phyloP scores from a whole-genome alignment of 2,797 vertebrate genomes.

The Coendou prehensilis region DNA sequence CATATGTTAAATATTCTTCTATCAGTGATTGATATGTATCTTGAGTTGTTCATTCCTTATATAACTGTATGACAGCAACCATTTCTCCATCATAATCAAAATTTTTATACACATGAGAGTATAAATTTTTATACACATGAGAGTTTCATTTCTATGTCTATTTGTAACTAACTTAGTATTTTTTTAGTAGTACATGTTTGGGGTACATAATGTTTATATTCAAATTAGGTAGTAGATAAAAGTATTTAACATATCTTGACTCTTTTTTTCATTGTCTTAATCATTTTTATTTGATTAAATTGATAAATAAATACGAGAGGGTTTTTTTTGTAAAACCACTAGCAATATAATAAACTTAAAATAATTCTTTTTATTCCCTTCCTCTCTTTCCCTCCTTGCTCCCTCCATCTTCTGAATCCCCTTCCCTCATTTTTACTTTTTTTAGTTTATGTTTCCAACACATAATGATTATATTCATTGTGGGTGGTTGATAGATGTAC shows the following conservation, averaged over 20 bases:
- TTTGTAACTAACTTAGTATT: not conserved
- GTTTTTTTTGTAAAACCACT: not conserved
- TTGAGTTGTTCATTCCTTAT: not conserved
- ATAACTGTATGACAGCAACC: not conserved
- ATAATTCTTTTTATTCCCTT: not conserved
- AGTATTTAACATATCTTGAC: not conserved
- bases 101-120: not conserved
- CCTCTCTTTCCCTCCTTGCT: not conserved
- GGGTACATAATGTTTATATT: not conserved
- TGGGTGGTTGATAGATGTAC: not conserved
- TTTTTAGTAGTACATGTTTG: not conserved
- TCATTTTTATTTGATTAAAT: too few relatives aligned
- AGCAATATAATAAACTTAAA: not conserved
- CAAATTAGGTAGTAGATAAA: not conserved
- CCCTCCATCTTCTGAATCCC: not conserved
- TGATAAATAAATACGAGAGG: too few relatives aligned
- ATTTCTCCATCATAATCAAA: constrained; percentile 35
- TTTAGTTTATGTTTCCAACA: not conserved
- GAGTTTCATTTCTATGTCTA: not conserved
- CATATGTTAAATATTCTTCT: constrained; percentile 1
- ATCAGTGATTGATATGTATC: not conserved
- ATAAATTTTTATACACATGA: not conserved
- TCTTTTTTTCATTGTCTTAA: too few relatives aligned
- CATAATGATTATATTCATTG: not conserved
- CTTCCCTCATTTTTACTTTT: not conserved